A percentile compares a stretch with the other conserved stretches of the same genome.
These are phyloP conservation scores for Rhinella marina DNA, from an alignment of 2,797 vertebrate species.

Conservation along the genomic window DNA sequence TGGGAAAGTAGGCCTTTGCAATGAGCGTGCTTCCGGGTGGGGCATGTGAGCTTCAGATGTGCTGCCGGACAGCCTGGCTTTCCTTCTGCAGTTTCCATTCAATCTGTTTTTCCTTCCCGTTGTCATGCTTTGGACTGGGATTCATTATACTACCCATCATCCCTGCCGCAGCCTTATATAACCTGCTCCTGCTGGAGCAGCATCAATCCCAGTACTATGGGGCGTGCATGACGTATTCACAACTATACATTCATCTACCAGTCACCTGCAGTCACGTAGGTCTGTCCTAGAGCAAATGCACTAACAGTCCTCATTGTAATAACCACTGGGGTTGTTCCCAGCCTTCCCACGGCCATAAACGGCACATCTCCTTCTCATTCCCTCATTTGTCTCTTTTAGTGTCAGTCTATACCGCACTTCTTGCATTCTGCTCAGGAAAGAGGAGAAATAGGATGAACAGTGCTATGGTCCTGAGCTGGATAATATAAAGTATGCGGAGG, in stretches of 20 bases:
- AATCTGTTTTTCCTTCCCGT: constrained; percentile 6
- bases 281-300: not conserved
- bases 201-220: not conserved
- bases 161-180: not conserved
- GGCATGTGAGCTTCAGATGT: not conserved
- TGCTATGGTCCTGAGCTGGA: not conserved
- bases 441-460: not conserved
- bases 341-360: not conserved
- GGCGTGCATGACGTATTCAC: not conserved
- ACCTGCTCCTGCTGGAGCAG: not conserved
- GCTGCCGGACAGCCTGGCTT: not conserved
- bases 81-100: not conserved
- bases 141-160: not conserved
- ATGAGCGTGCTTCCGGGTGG: too few species aligned
- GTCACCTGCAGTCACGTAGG: too few species aligned
- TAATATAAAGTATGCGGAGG: too few species aligned
- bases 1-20: not conserved
- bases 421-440: not conserved
- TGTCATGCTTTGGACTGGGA: constrained; percentile 1
- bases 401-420: not conserved
- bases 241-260: not conserved
- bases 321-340: not conserved
- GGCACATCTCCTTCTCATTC: not conserved
- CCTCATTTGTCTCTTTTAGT: not conserved
- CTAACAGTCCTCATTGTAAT: not conserved